Conservation (phyloP, 2,888 invertebrate genomes). For the Abscondita cerata region DNA sequence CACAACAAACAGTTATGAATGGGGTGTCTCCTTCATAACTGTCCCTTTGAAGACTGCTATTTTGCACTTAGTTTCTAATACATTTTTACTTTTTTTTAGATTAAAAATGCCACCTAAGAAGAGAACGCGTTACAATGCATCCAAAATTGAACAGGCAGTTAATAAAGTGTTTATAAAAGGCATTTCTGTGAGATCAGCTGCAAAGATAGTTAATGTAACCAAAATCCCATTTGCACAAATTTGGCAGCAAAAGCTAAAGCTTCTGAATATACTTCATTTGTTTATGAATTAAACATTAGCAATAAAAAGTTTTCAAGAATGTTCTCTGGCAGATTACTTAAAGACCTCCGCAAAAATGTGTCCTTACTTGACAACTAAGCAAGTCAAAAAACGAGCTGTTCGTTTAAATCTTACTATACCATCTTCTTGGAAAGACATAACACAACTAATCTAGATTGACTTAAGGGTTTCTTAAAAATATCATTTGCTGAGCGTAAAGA, state of each 20-base stretch:
- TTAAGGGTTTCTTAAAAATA: too few relatives aligned
- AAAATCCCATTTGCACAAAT: constrained; percentile 5
- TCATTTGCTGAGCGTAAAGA: too few relatives aligned
- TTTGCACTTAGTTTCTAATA: constrained; percentile 12
- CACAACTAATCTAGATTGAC: too few relatives aligned
- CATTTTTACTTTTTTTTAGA: not conserved
- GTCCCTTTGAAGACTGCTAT: constrained; percentile 19
- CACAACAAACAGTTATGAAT: constrained; percentile 20
- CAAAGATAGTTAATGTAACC: constrained; percentile 8
- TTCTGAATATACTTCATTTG: constrained; percentile 2
- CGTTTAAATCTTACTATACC: too few relatives aligned
- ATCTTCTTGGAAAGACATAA: too few relatives aligned
- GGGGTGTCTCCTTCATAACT: constrained; percentile 24
- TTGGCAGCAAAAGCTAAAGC: constrained; percentile 17
- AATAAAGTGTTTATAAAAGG: constrained; percentile 8
- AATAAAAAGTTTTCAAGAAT: constrained; percentile 20
- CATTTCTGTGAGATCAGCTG: constrained; percentile 9
- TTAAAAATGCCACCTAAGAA: constrained; percentile 16
- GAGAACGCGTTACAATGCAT: not conserved
- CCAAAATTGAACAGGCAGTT: constrained; percentile 9
- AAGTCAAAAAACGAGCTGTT: too few relatives aligned
- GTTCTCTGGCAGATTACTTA: constrained; percentile 5
- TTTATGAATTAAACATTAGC: constrained; percentile 20
- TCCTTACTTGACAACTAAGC: too few relatives aligned
- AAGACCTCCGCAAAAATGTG: too few relatives aligned